Base-by-base conservation (phyloP, 2,797 vertebrate genomes). In the Helarctos malayanus region DNA sequence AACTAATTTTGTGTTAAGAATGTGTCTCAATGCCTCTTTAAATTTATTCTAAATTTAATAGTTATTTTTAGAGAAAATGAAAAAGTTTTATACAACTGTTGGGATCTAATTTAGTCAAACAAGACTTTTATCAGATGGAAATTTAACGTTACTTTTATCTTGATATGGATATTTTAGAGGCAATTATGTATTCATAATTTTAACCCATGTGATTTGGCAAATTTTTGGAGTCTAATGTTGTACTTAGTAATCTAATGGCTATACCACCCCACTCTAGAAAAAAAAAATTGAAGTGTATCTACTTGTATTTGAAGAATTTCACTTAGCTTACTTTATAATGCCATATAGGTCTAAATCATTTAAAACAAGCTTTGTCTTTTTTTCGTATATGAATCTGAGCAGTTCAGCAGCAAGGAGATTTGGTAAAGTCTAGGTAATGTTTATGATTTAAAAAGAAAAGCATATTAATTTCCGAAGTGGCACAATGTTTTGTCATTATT, bases 11-110 rank as follows among this genome's bases (percentile, higher is more conserved):
- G 18, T 68, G 23, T 89, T 84, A 75, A 69, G 69, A 82, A 90
- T 89, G 6, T 91, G 7, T 75, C 95, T 85, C 19, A 84, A 49
- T 2, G 47, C 7, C 1, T 75, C 21, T 93, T 15, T 81, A 92
- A 89, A 93, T 87, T 83, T 89, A 71, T 18, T 75, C 71, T 93
- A 71, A 84, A 89, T 65, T 79, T 27, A 49, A 49, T 63, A 92
- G 14, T 92, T 85, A 47, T 11, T 76, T 97, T 94, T 45, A 56
- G 18, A 93, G 27, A 81, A 81, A 93, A 96, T 93, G 7, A 3
- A 54, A 63, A 41, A 76, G 7, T 49, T 95, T 79, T 71, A 52
- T 41, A 35, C 8, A 4, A 47, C 12, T 84, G 5, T 94, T 41
- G 56, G 21, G 18, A 88, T 69, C 63, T 90, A 57, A 61, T 16